Base-by-base conservation (phyloP, 2,113 vertebrate species). In the Taurulus bubalis region DNA sequence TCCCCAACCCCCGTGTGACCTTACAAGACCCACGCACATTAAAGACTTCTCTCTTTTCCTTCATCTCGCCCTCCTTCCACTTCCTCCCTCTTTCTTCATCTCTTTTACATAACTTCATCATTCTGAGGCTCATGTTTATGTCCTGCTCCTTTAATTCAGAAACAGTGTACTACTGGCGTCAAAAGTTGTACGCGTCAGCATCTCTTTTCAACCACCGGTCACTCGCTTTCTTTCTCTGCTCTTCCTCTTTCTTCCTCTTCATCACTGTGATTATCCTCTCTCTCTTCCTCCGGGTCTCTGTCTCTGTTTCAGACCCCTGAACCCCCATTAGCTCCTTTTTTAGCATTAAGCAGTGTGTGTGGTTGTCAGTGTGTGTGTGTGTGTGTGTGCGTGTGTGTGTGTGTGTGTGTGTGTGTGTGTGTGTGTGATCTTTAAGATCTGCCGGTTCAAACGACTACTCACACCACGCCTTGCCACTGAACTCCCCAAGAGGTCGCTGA, bases 401-500 rank as follows among this genome's bases (percentile, higher is more conserved):
- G 45, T 82, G 64, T 72, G 67, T 70, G 65, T 80, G 75, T 79
- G 72, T 63, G 58, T 68, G 56, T 40, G 38, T 53, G 62, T 80
- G 80, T 40, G 62, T 84, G 83, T 91, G 86, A 88, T 93, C 89
- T 90, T 92, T 93, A 87, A 94, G 90, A 89, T 86, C 88, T 88
- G 77, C 88, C 75, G 87, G 93, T 93, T 91, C 90, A 94, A 94
- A 94, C 85, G 80, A 75, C 77, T 66, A 40, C 77, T 90, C 93
- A 10, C 92, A 88, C 89, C 91, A 90, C 59, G 92, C 86, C 82
- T 87, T 67, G 89, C 89, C 84, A 92, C 92, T 94, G 92, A 93
- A 92, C 93, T 94, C 93, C 70, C 88, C 87, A 34, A 90, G 93
- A 92, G 93, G 90, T 90, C 88, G 70, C 85, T 49, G 79, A 94